Base-by-base conservation (phyloP, 2,113 vertebrate genomes). In the Ploceus nigricollis region DNA sequence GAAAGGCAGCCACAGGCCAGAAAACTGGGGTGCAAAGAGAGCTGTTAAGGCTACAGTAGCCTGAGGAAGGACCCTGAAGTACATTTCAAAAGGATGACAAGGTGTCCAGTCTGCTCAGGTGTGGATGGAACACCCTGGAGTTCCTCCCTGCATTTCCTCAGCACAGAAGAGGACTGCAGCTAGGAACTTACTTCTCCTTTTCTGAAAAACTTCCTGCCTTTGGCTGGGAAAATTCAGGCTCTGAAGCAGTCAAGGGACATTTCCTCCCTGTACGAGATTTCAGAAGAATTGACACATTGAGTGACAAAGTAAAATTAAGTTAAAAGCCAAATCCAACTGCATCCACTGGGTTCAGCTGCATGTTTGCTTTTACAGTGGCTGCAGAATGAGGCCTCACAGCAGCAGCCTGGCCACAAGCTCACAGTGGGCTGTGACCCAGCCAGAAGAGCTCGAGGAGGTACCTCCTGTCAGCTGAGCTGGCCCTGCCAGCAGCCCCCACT, bases 111-210 rank as follows among this genome's bases (percentile, higher is more conserved):
- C 35, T 56, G 24, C 47, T 75, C 27, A 40, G 28, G 25, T 31
- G n/a, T n/a, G n/a, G 47, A 22, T 0, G 0, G 10, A 30, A 50
- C 2, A 1, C 0, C 1, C 63, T 48, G 28, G 8, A n/a, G 11
- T 7, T 14, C 15, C 31, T 40, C 73, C 23, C 73, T 35, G 22
- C 64, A 28, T 50, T 42, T 47, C 47, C 33, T 51, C 21, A 42
- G 20, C 4, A 2, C 30, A 19, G 45, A 73, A 54, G 11, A 65
- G 11, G 9, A 54, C 1, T 58, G 77, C 42, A 75, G 42, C 30
- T 20, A 27, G 28, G 13, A 69, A 18, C 14, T 64, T 48, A 7
- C 40, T 57, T 61, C 11, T 24, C 12, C 3, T 15, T 39, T 58
- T 24, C 64, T 42, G 31, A 54, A 56, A 58, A 71, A 16, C 4